Conservation (phyloP, 2,888 invertebrate species). For the Ligdia adustata region DNA sequence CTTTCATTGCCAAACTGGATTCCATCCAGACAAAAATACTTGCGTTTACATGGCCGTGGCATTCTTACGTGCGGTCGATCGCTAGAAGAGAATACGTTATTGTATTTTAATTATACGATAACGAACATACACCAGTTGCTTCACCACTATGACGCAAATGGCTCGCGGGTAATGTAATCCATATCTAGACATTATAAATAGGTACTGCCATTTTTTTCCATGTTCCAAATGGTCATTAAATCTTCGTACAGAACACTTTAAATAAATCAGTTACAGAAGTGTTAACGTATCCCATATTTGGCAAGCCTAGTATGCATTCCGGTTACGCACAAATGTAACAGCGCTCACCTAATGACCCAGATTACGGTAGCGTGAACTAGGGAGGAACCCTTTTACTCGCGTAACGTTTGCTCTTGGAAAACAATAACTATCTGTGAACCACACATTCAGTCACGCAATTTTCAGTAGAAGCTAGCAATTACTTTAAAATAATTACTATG, state of each 20-base stretch:
- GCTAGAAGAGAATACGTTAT: constrained; percentile 47
- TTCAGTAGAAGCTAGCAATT: too few relatives aligned
- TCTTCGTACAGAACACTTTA: not conserved
- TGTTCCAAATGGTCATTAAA: not conserved
- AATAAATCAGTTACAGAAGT: not conserved
- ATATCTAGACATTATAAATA: constrained; percentile 10
- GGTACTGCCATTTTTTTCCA: constrained; percentile 1
- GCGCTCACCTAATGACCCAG: constrained; percentile 60
- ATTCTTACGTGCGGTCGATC: constrained; percentile 54
- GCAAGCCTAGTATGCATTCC: constrained; percentile 3
- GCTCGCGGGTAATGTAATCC: constrained; percentile 10
- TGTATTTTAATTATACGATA: constrained; percentile 47
- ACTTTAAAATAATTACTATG: too few relatives aligned
- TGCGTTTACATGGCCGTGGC: constrained; percentile 66
- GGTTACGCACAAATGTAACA: constrained; percentile 20
- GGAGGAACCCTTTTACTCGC: constrained; percentile 56
- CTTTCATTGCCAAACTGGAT: constrained; percentile 65
- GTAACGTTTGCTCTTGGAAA: constrained; percentile 56
- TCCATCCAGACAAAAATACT: constrained; percentile 68
- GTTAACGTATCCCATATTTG: not conserved
- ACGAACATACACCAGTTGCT: constrained; percentile 25
- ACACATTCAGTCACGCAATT: constrained; percentile 13
- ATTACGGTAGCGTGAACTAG: constrained; percentile 57
- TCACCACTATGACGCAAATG: constrained; percentile 11
- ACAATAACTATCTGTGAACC: constrained; percentile 39